Percentiles rank a stretch among this genome's conserved stretches.
phyloP scores from a whole-genome alignment of 2,797 vertebrate species.

The Meriones psammophilus region DNA sequence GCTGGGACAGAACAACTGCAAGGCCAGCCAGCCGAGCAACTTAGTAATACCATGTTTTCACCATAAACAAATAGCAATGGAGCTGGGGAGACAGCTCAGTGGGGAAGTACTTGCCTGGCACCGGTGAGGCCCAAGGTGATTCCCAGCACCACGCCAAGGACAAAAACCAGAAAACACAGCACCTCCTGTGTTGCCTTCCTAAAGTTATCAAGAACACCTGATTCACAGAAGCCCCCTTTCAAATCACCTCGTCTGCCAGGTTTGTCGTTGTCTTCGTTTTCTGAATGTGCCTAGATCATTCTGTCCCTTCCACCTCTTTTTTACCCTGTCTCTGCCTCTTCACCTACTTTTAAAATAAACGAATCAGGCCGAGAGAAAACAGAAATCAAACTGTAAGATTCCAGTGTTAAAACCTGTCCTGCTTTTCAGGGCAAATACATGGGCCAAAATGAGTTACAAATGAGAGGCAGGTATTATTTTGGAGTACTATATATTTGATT shows the following conservation, averaged over 20 bases:
- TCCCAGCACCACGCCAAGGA: not conserved
- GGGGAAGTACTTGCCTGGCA: not conserved
- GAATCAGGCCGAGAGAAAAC: not conserved
- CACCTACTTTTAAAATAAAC: constrained; percentile 45
- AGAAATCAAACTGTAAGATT: constrained; percentile 30
- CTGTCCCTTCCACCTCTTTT: not conserved
- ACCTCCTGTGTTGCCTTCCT: not conserved
- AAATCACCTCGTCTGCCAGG: not conserved
- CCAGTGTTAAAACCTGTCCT: not conserved
- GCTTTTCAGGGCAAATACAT: not conserved
- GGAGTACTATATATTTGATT: not conserved
- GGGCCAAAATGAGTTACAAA: not conserved
- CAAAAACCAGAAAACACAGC: no score
- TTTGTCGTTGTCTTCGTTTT: not conserved
- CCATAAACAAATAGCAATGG: not conserved
- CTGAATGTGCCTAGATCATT: constrained; percentile 27
- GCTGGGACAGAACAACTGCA: not conserved
- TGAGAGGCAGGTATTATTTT: not conserved
- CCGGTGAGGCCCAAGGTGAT: not conserved
- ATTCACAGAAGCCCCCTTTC: constrained; percentile 35
- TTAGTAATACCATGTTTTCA: not conserved
- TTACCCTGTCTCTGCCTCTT: not conserved
- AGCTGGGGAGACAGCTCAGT: not conserved
- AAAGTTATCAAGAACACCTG: constrained; percentile 46
- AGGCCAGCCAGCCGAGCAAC: not conserved